A percentile compares a stretch with the other conserved stretches of the same genome.
phyloP scores from a whole-genome alignment of 2,797 vertebrate genomes.

The Galaxias olidus region DNA sequence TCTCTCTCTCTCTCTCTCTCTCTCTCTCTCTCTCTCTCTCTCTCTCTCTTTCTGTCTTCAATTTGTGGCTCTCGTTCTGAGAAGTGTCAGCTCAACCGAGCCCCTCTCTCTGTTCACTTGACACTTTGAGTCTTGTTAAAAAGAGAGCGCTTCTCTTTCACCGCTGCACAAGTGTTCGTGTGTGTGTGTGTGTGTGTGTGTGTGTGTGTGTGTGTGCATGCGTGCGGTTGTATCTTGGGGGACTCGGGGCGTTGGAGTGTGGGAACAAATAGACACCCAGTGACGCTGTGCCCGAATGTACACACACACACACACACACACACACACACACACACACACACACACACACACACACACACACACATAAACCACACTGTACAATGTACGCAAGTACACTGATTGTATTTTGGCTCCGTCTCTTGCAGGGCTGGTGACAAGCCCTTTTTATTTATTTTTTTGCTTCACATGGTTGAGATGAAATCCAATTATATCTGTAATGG shows the following conservation, averaged over 20 bases:
- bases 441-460: too few relatives aligned
- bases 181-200: slow-evolving; percentile 3
- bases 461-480: slow-evolving; percentile 72
- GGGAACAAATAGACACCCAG: slow-evolving; percentile 2
- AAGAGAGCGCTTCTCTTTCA: neutral
- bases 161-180: slow-evolving; percentile 5
- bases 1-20: slow-evolving; percentile 5
- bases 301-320: slow-evolving; percentile 7
- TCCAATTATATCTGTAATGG: slow-evolving; percentile 73
- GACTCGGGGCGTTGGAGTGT: slow-evolving; percentile 37
- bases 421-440: slow-evolving; percentile 60
- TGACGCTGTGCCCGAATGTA: slow-evolving; percentile 38
- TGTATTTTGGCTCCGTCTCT: slow-evolving; percentile 61
- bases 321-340: slow-evolving; percentile 5
- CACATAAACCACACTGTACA: slow-evolving; percentile 17
- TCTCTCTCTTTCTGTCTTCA: slow-evolving; percentile 30
- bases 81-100: slow-evolving; percentile 36
- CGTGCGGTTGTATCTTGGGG: neutral
- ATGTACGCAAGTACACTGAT: slow-evolving; percentile 54
- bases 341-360: slow-evolving; percentile 12
- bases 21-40: too few relatives aligned
- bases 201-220: slow-evolving; percentile 1
- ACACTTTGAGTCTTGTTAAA: slow-evolving; percentile 32
- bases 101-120: slow-evolving; percentile 43
- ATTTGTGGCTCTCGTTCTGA: slow-evolving; percentile 37